Evolutionary conservation across 2,797 vertebrate genomes (phyloP), one percentile per base, ranked within the genome.

Genomic region (Chaunax sp.): DNA sequence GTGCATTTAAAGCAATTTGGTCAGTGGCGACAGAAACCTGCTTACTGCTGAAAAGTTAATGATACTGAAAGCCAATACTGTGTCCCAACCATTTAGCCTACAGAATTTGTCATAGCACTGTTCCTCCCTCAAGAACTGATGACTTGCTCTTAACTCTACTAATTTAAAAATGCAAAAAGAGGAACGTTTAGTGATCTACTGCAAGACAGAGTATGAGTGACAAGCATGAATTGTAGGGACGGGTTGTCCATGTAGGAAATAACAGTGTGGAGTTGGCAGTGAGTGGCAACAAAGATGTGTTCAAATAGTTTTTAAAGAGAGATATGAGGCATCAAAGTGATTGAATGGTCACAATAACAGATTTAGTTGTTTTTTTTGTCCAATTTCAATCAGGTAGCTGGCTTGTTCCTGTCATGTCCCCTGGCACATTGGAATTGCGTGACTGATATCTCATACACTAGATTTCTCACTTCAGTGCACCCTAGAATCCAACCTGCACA

Each of bases 1-100:
- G 75, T 71, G 85, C 89, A 87, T 93, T 94, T 92, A 92, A 92
- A 88, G 90, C 86, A 93, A 92, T 93, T 92, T 93, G 92, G 90
- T 89, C 90, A 87, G 91, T 87, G 92, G 90, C 55, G 86, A 92
- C 90, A 88, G 92, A 91, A 92, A 92, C 89, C 80, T 92, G 86
- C 87, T 89, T 87, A 87, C 87, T 81, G 89, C 84, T 92, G 90
- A 91, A 92, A 92, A 92, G 90, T 92, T 93, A 94, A 94, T 93
- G 90, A 91, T 83, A 89, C 77, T 90, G 92, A 92, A 93, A 93
- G 84, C 81, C 86, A 88, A 92, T 88, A 85, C 92, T 65, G 74
- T 66, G 78, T 78, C 77, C 75, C 4, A 25, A 77, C 81, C 86
- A 90, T 87, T 91, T 90, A 88, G 83, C 65, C 46, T 71, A 85